Conservation (phyloP, 1,140 invertebrate species). For the Danaus plexippus region DNA sequence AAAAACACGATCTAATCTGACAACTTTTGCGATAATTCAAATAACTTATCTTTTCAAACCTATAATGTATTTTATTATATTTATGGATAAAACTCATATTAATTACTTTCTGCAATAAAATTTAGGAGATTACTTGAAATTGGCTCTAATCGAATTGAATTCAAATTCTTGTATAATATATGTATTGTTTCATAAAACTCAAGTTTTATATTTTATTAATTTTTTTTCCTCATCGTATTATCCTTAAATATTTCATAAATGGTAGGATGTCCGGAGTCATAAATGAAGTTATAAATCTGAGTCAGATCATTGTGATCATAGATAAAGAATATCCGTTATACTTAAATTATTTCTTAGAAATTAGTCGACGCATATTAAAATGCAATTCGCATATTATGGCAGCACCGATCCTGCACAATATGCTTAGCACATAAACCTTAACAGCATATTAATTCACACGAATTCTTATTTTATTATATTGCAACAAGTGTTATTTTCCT, state of each 20-base stretch:
- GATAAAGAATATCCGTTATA: slow-evolving; percentile 20
- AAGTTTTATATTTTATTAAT: too few relatives aligned
- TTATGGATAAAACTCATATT: too few relatives aligned
- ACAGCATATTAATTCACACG: not conserved
- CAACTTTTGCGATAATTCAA: too few relatives aligned
- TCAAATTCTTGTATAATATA: too few relatives aligned
- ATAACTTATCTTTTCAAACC: too few relatives aligned
- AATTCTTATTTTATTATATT: not conserved
- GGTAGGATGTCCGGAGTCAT: slow-evolving; percentile 3
- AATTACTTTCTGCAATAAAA: too few relatives aligned
- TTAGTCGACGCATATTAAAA: slow-evolving; percentile 17
- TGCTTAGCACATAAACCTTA: not conserved
- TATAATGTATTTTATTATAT: too few relatives aligned
- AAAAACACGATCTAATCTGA: too few relatives aligned
- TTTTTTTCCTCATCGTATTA: too few relatives aligned
- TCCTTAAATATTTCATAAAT: not conserved
- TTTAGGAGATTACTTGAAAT: too few relatives aligned
- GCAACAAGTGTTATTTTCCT: slow-evolving; percentile 3
- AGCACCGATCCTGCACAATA: not conserved
- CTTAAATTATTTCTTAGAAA: slow-evolving; percentile 27
- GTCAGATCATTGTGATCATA: slow-evolving; percentile 1
- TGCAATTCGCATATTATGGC: slow-evolving; percentile 16
- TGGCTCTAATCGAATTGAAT: too few relatives aligned
- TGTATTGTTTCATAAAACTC: too few relatives aligned
- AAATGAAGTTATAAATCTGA: slow-evolving; percentile 1